phyloP scores from a whole-genome alignment of 2,888 invertebrate species.

The Tridacna crocea region DNA sequence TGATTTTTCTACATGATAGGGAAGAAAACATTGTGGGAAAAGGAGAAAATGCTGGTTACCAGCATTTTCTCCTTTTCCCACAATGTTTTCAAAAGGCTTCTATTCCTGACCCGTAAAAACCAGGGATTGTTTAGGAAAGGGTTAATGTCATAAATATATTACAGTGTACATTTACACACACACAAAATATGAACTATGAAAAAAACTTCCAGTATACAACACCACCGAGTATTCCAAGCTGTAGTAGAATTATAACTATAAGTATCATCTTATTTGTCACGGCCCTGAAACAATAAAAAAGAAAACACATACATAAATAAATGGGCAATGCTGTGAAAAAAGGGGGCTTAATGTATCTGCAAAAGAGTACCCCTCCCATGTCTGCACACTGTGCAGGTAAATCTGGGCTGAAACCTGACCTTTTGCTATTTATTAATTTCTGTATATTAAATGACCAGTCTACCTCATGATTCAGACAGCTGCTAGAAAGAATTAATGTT shows the following conservation, averaged over 20 bases:
- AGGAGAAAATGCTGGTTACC: slow-evolving; percentile 6
- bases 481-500: no score
- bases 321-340: no score
- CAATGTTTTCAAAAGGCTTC: background rate
- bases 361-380: no score
- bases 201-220: slow-evolving; percentile 88
- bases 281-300: slow-evolving; percentile 85
- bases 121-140: background rate
- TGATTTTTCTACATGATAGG: no score
- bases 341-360: no score
- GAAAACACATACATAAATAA: background rate
- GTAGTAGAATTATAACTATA: slow-evolving; percentile 90
- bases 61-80: slow-evolving; percentile 9
- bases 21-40: background rate
- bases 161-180: background rate
- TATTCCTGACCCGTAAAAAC: background rate
- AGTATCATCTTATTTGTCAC: slow-evolving; percentile 91
- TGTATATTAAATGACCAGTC: no score
- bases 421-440: no score
- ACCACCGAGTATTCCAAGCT: slow-evolving; percentile 88
- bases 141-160: background rate
- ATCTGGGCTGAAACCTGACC: no score
- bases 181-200: slow-evolving; percentile 20
- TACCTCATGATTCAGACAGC: no score
- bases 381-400: no score